Evolutionary conservation across 2,888 invertebrate species (phyloP).

Genomic region (Yponomeuta cagnagella): DNA sequence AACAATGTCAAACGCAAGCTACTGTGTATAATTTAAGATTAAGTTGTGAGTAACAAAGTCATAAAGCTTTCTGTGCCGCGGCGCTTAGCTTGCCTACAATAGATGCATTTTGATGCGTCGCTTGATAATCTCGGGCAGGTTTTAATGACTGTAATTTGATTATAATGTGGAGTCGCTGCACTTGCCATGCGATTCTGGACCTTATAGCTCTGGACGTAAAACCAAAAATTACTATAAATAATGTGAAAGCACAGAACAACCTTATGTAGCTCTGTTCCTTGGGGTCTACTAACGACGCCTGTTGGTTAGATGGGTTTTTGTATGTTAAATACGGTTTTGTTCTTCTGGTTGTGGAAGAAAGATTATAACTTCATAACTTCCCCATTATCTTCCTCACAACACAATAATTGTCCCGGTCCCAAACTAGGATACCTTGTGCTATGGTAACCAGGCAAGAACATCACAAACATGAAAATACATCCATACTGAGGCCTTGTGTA

Average conservation of each 20-base stretch:
- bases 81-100: not conserved
- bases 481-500: no score
- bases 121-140: not conserved
- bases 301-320: no score
- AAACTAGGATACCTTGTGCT: no score
- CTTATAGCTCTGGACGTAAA: not conserved
- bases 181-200: not conserved
- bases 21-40: not conserved
- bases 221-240: not conserved
- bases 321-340: no score
- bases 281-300: not conserved
- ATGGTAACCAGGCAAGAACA: no score
- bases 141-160: conserved; percentile 3
- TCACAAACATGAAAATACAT: no score
- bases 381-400: no score
- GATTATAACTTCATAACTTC: no score
- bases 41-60: not conserved
- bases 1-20: not conserved
- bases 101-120: conserved; percentile 1
- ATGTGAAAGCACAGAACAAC: not conserved
- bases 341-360: no score
- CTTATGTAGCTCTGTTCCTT: not conserved
- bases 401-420: no score
- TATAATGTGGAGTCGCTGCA: not conserved
- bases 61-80: not conserved